These are phyloP conservation scores for Drosophila nebulosa DNA, from an alignment of 1,140 invertebrate species.

Conservation along the genomic window DNA sequence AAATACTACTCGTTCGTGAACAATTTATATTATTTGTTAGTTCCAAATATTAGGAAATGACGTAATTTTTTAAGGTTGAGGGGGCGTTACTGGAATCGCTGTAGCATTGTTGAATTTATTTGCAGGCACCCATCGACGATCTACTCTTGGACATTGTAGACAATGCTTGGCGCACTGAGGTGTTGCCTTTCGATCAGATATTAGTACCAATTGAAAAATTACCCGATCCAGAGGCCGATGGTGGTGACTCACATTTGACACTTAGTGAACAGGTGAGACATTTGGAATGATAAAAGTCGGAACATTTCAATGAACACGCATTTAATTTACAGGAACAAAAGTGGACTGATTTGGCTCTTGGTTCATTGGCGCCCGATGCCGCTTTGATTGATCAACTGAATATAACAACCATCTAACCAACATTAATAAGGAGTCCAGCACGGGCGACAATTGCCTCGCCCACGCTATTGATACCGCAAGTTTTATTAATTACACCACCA, in stretches of 20 bases:
- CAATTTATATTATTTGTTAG: slow-evolving; percentile 36
- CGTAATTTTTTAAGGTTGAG: slow-evolving; percentile 38
- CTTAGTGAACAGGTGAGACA: slow-evolving; percentile 89
- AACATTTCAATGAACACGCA: background rate
- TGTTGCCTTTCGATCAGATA: slow-evolving; percentile 94
- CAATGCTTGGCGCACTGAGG: slow-evolving; percentile 92
- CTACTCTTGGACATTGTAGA: slow-evolving; percentile 93
- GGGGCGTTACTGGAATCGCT: slow-evolving; percentile 26
- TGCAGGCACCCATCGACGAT: slow-evolving; percentile 84
- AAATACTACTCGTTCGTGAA: slow-evolving; percentile 23
- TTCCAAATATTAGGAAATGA: slow-evolving; percentile 29
- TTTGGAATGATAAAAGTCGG: background rate
- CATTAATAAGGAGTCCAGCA: slow-evolving; percentile 28
- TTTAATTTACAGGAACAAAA: slow-evolving; percentile 85
- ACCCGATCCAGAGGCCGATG: slow-evolving; percentile 96
- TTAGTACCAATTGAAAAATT: slow-evolving; percentile 92
- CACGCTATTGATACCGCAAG: slow-evolving; percentile 37
- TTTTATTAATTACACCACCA: slow-evolving; percentile 27
- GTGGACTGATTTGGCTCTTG: slow-evolving; percentile 91
- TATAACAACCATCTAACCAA: slow-evolving; percentile 74
- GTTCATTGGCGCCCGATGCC: slow-evolving; percentile 81
- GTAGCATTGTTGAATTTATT: background rate
- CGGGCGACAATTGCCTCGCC: slow-evolving; percentile 40
- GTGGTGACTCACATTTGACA: slow-evolving; percentile 93
- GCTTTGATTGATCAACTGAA: slow-evolving; percentile 76